phyloP scores from a whole-genome alignment of 2,113 vertebrate species.

The Oriolus oriolus region DNA sequence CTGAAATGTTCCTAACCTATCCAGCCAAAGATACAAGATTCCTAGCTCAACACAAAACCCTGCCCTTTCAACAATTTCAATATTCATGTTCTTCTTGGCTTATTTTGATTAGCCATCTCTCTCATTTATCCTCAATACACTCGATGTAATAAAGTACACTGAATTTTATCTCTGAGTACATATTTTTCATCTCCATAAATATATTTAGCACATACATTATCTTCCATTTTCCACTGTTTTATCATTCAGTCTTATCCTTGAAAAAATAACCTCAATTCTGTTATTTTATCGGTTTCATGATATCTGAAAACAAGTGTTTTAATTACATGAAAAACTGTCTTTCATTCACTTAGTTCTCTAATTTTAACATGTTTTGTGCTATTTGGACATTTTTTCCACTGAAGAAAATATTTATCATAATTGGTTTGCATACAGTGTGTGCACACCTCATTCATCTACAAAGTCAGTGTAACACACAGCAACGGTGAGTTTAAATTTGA shows the following conservation, averaged over 20 bases:
- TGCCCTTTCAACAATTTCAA: background rate
- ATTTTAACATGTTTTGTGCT: conserved; percentile 13
- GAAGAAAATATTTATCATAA: background rate
- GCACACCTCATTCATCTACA: background rate
- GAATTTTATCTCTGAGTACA: background rate
- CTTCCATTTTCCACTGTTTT: background rate
- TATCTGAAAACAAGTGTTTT: conserved; percentile 40
- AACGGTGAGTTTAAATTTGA: background rate
- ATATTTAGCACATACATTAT: background rate
- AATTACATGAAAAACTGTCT: conserved; percentile 25
- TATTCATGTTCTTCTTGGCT: background rate
- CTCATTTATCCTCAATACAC: background rate
- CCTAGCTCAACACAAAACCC: background rate
- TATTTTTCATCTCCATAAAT: background rate
- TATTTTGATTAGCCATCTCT: background rate
- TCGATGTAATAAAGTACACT: background rate
- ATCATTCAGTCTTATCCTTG: background rate
- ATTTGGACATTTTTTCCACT: background rate
- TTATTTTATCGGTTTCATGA: background rate
- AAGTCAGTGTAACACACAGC: background rate
- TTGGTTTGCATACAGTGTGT: background rate
- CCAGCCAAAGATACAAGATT: background rate
- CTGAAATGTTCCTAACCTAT: background rate
- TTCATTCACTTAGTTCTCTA: conserved; percentile 9
- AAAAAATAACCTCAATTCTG: background rate